Conservation (phyloP, 2,797 vertebrate genomes). For the Falco rusticolus region DNA sequence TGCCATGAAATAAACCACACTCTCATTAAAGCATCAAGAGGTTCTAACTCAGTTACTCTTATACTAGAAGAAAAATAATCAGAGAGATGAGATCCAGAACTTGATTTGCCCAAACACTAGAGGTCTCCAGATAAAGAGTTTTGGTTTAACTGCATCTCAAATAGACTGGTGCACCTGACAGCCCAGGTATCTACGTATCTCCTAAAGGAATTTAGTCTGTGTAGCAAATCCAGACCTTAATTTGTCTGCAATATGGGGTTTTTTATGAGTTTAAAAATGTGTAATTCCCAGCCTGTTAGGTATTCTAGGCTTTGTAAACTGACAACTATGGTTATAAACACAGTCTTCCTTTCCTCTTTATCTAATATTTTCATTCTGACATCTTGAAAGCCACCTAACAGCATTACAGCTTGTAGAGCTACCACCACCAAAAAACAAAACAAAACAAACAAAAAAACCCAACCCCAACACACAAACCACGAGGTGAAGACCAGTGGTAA, state of each 20-base stretch:
- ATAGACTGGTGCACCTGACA: neutral
- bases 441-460: neutral
- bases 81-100: neutral
- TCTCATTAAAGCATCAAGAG: conserved; percentile 41
- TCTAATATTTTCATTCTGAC: conserved; percentile 17
- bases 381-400: neutral
- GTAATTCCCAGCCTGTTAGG: neutral
- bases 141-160: conserved; percentile 1
- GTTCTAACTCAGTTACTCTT: conserved; percentile 14
- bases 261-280: neutral
- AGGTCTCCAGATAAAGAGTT: neutral
- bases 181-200: neutral
- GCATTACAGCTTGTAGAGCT: neutral
- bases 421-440: neutral
- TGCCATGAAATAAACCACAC: conserved; percentile 63
- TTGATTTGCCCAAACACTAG: neutral
- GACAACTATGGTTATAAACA: conserved; percentile 21
- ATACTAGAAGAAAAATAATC: conserved; percentile 39
- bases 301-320: neutral
- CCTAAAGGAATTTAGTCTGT: neutral
- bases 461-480: neutral
- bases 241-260: neutral
- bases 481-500: neutral
- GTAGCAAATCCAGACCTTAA: conserved; percentile 1
- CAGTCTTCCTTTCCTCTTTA: conserved; percentile 21